phyloP scores from a whole-genome alignment of 1,140 invertebrate genomes.

The Orius insidiosus region DNA sequence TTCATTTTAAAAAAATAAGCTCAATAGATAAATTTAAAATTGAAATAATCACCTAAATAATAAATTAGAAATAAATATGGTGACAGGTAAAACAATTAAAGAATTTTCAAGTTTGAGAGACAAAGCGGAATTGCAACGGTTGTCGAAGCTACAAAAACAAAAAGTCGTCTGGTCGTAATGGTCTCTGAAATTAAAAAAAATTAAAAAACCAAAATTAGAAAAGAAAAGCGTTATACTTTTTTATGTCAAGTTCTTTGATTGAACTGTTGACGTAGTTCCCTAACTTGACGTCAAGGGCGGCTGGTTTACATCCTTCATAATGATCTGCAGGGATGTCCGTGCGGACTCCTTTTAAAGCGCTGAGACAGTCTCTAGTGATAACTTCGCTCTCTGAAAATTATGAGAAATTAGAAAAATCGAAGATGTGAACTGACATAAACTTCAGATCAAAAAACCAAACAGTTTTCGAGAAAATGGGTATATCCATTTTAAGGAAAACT shows the following conservation, averaged over 20 bases:
- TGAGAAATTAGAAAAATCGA: conserved; percentile 10
- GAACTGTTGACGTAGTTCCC: conserved; percentile 76
- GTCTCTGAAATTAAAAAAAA: conserved; percentile 38
- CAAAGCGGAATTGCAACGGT: conserved; percentile 51
- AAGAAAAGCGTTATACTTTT: conserved; percentile 40
- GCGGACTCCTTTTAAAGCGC: conserved; percentile 51
- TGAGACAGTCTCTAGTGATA: conserved; percentile 73
- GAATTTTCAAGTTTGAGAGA: too few relatives aligned
- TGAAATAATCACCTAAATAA: too few relatives aligned
- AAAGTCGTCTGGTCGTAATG: conserved; percentile 69
- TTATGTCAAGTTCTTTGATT: conserved; percentile 69
- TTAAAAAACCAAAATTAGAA: conserved; percentile 1
- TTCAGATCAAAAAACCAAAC: background rate
- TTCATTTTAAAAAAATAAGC: too few relatives aligned
- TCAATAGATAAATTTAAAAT: too few relatives aligned
- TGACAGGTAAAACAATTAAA: too few relatives aligned
- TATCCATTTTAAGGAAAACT: too few relatives aligned
- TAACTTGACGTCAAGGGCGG: conserved; percentile 57
- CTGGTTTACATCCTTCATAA: conserved; percentile 73
- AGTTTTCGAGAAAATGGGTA: too few relatives aligned
- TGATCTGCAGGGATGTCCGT: conserved; percentile 82
- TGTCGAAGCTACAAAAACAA: conserved; percentile 83
- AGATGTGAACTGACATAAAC: background rate
- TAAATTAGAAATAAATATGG: too few relatives aligned
- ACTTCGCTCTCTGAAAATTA: conserved; percentile 48